phyloP scores from a whole-genome alignment of 2,113 vertebrate species.

The Zingel zingel region DNA sequence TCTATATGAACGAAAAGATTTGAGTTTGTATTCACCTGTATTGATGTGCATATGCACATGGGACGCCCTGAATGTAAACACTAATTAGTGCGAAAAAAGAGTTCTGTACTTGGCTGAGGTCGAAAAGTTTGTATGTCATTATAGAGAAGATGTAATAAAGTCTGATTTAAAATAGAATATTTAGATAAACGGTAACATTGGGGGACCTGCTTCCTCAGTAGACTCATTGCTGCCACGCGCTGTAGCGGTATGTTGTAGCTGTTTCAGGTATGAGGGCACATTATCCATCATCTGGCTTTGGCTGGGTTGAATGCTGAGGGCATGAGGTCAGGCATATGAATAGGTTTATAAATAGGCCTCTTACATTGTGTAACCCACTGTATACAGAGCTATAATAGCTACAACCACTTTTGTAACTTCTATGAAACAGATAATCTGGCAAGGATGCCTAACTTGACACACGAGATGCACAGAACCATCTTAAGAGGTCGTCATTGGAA shows the following conservation, averaged over 20 bases:
- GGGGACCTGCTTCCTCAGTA: not conserved
- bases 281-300: not conserved
- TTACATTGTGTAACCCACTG: constrained; percentile 1
- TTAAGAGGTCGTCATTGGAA: no score
- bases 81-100: not conserved
- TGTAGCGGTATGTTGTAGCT: not conserved
- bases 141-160: not conserved
- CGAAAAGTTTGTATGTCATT: not conserved
- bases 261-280: not conserved
- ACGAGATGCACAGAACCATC: no score
- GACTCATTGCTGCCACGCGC: no score
- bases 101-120: not conserved
- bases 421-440: not conserved
- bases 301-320: not conserved
- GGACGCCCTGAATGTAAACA: not conserved
- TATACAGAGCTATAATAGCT: not conserved
- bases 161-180: not conserved
- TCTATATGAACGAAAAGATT: not conserved
- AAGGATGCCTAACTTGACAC: no score
- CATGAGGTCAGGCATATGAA: not conserved
- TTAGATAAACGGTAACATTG: not conserved
- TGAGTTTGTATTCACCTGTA: not conserved
- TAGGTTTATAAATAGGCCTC: constrained; percentile 1
- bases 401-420: not conserved
- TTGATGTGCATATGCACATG: not conserved